phyloP scores from a whole-genome alignment of 2,888 invertebrate genomes.

The Pammene aurita region DNA sequence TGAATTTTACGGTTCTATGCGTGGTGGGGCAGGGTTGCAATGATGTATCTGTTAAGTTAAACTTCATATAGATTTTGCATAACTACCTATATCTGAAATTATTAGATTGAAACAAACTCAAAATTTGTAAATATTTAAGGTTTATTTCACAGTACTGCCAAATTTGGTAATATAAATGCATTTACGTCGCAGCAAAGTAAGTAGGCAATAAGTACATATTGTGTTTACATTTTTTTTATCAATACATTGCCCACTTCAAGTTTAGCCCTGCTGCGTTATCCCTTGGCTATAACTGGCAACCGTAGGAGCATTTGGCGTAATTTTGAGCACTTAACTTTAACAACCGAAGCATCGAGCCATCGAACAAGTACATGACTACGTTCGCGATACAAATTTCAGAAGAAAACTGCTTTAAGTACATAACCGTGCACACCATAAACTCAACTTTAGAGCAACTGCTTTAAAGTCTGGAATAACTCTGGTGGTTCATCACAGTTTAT shows the following conservation, averaged over 20 bases:
- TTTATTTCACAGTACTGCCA: too few species aligned
- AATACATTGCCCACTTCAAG: not conserved
- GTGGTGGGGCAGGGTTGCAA: too few species aligned
- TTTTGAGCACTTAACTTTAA: conserved; percentile 34
- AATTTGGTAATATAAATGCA: too few species aligned
- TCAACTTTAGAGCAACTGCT: not conserved
- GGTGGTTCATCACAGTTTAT: not conserved
- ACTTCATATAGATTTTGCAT: too few species aligned
- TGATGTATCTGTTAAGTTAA: too few species aligned
- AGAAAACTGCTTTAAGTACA: not conserved
- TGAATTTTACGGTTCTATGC: too few species aligned
- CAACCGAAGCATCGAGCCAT: conserved; percentile 26
- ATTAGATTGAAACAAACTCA: too few species aligned
- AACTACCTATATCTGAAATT: too few species aligned
- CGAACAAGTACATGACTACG: conserved; percentile 27
- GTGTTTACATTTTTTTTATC: too few species aligned
- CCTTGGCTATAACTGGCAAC: conserved; percentile 5
- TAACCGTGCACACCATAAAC: not conserved
- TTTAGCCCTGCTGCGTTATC: not conserved
- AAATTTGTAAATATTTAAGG: too few species aligned
- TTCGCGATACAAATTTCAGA: conserved; percentile 16
- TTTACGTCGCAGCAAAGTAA: too few species aligned
- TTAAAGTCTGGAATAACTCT: not conserved
- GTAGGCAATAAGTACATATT: too few species aligned
- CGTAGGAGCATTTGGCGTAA: conserved; percentile 23